Percentiles rank a stretch among this genome's conserved stretches.
Evolutionary conservation across 1,140 invertebrate genomes (phyloP).

Genomic region (Heliothis virescens): DNA sequence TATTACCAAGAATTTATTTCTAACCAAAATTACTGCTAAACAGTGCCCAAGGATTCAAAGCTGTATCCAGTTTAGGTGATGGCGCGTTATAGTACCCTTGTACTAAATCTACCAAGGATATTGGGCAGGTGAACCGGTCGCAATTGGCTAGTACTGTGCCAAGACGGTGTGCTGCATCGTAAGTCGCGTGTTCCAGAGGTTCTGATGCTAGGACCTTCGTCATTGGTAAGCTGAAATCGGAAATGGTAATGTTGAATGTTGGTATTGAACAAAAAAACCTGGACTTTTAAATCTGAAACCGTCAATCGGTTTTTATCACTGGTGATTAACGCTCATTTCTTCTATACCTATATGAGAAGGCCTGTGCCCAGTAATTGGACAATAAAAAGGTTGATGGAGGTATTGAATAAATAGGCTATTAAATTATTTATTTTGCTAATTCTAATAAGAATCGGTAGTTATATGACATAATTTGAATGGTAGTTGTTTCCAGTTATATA

Average conservation of each 20-base stretch:
- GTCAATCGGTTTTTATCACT: too few species aligned
- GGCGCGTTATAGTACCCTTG: constrained; percentile 89
- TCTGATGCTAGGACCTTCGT: constrained; percentile 88
- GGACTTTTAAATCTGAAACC: too few species aligned
- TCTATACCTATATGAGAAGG: too few species aligned
- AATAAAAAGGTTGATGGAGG: too few species aligned
- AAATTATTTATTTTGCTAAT: too few species aligned
- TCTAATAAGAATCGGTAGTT: too few species aligned
- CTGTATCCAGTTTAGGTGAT: constrained; percentile 63
- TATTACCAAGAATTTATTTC: not conserved
- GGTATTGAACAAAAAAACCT: not conserved
- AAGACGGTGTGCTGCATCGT: constrained; percentile 88
- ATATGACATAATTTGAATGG: too few species aligned
- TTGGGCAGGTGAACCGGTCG: constrained; percentile 88
- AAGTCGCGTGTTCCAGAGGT: constrained; percentile 89
- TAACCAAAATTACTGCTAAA: constrained; percentile 73
- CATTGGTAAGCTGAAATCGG: constrained; percentile 87
- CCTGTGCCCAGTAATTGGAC: too few species aligned
- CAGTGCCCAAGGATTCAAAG: constrained; percentile 68
- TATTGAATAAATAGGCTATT: too few species aligned
- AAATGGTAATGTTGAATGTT: not conserved
- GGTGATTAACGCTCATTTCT: too few species aligned
- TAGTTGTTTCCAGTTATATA: too few species aligned
- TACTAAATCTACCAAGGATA: constrained; percentile 91
- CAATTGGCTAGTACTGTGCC: constrained; percentile 86